Evolutionary conservation across 2,888 invertebrate genomes (phyloP), one percentile per base, ranked within the genome.

Genomic region (Trichacis sp.): DNA sequence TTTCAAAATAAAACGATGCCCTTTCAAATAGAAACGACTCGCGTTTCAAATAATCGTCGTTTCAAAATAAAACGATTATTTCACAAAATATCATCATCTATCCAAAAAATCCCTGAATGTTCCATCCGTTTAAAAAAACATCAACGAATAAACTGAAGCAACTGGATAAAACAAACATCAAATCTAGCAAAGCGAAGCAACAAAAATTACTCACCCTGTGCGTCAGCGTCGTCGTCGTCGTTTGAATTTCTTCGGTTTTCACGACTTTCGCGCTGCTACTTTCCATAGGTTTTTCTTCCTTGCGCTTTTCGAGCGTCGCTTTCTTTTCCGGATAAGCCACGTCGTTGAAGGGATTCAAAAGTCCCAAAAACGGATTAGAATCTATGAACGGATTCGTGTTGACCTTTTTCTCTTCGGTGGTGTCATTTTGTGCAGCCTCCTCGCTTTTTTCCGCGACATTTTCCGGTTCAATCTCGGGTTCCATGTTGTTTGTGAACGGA

Each of bases 361-460:
- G 77, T 6, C 85, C 85, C 64, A 86, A 77, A 60, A 85, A 83
- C 19, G 85, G 84, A 73, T 85, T 85, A 15, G 84, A 82, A 60
- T 84, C 84, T 45, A 85, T 84, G 63, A 87, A 87, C 12, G 87
- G 87, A 80, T 87, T 87, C 12, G 84, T 84, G 60, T 81, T 83
- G 79, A 69, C 73, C 69, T 78, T 78, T 51, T 73, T 80, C 15
- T 77, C 75, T 8, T 80, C 81, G 18, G 73, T 47, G 24, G 46
- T 57, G 15, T 69, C 51, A 47, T 15, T 65, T 30, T 29, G 40
- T n/a, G 47, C 30, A 6, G 55, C 55, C 53, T 64, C 65, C 20
- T 68, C 66, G 2, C 11, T 30, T 15, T 59, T 72, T 50, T 54
- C 54, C n/a, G 14, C 48, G 2, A 14, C 14, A 19, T 12, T 40